Base-by-base conservation (phyloP, 2,113 vertebrate species). In the Urocolius indicus region DNA sequence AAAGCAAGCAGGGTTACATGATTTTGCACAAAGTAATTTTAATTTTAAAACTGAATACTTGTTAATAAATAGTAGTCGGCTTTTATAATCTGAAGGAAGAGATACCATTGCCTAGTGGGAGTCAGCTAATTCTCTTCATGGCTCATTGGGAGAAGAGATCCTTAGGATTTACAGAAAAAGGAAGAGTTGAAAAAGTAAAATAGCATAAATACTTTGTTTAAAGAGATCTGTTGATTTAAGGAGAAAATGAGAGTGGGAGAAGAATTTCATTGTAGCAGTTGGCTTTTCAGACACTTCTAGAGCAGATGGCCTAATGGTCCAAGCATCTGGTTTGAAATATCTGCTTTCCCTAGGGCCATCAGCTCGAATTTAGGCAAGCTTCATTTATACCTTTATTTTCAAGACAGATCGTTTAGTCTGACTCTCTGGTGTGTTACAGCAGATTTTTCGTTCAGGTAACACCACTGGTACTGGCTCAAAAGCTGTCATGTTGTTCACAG, bases 261-360 rank as follows among this genome's bases (percentile, higher is more conserved):
- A 8, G 63, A 91, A 93, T 88, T 92, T 69, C 43, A 16, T 22
- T 67, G 85, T 75, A 90, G 68, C 85, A 78, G 38, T 88, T 96
- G 85, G 49, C 38, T 93, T 84, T 95, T 92, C 67, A 73, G 59
- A 62, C 10, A 18, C 45, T 87, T 95, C 61, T 67, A 54, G 46
- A 94, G 68, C 95, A 96, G 92, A 93, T 94, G 92, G 85, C 43
- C 76, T 94, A 88, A 97, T 95, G 87, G 94, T 94, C 88, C 90
- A 92, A 93, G 88, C 96, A 96, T 96, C 92, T 97, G 94, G 68
- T 96, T 96, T 94, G 90, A 94, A 96, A 94, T 94, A 87, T 46
- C 77, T 92, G 36, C 61, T 82, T 96, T 93, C 87, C 93, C 93
- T 78, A 41, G 59, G 87, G 92, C 92, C 85, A 89, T 92, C 88